Percentiles rank a stretch among this genome's conserved stretches.
These are phyloP conservation scores for Malurus cyaneus DNA, from an alignment of 2,113 vertebrate species.

Conservation along the genomic window DNA sequence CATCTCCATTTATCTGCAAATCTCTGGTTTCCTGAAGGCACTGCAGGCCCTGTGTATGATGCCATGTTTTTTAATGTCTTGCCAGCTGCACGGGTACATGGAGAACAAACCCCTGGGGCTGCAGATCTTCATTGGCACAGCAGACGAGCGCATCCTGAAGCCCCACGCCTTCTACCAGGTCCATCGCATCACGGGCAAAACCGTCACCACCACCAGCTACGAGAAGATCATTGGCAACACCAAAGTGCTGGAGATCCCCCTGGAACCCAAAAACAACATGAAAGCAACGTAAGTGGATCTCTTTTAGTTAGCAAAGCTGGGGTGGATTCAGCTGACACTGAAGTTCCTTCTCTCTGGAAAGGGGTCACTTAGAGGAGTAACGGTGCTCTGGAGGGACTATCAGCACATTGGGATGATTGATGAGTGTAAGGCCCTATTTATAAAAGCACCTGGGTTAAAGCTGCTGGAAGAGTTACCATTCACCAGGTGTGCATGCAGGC, in stretches of 20 bases:
- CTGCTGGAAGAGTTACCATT: background rate
- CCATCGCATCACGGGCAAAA: slow-evolving; percentile 97
- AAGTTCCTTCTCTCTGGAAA: background rate
- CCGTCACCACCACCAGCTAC: slow-evolving; percentile 95
- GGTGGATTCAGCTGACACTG: background rate
- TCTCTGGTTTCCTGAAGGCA: background rate
- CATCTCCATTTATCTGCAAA: background rate
- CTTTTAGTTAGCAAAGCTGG: background rate
- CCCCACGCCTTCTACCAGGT: slow-evolving; percentile 99
- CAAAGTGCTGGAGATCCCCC: slow-evolving; percentile 93
- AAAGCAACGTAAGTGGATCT: slow-evolving; percentile 88
- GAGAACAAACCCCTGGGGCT: slow-evolving; percentile 93
- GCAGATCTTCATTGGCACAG: slow-evolving; percentile 98
- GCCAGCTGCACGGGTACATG: slow-evolving; percentile 92
- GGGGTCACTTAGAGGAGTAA: background rate
- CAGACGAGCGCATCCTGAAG: slow-evolving; percentile 94
- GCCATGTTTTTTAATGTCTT: background rate
- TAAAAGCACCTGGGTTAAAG: background rate
- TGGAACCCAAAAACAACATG: slow-evolving; percentile 99
- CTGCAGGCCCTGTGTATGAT: background rate
- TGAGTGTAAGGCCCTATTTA: background rate
- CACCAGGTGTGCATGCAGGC: background rate
- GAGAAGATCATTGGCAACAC: slow-evolving; percentile 93
- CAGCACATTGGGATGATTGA: background rate
- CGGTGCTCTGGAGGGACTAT: background rate